Evolutionary conservation across 2,113 vertebrate genomes (phyloP).

Genomic region (Ondatra zibethicus): DNA sequence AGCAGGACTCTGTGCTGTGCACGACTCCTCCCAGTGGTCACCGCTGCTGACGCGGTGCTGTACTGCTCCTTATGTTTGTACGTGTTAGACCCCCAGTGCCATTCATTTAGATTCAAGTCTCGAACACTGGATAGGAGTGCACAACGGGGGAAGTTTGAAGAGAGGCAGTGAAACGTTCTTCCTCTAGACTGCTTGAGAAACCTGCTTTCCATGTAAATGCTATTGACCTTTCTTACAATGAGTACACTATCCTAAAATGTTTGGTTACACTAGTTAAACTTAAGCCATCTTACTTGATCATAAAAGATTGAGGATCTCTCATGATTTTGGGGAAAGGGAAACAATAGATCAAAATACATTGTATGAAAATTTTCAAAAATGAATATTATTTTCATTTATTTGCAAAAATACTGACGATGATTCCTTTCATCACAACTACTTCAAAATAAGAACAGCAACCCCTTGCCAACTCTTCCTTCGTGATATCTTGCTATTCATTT

Average conservation of each 20-base stretch:
- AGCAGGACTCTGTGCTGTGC: conserved; percentile 65
- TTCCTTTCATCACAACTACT: not conserved
- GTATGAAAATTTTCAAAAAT: not conserved
- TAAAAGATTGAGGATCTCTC: not conserved
- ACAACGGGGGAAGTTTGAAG: conserved; percentile 47
- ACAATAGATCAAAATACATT: not conserved
- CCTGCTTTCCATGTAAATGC: not conserved
- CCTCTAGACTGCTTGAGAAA: conserved; percentile 35
- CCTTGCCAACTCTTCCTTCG: not conserved
- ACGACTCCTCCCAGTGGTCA: conserved; percentile 54
- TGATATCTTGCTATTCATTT: not conserved
- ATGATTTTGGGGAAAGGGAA: too few species aligned
- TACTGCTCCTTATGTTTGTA: conserved; percentile 55
- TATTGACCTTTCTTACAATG: not conserved
- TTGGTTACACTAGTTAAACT: not conserved
- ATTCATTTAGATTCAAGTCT: conserved; percentile 66
- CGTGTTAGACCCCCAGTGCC: conserved; percentile 35
- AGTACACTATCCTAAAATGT: conserved; percentile 7
- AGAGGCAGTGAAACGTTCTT: not conserved
- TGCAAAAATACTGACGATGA: not conserved
- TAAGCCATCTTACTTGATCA: conserved; percentile 19
- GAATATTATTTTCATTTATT: conserved; percentile 15
- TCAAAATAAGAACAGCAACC: not conserved
- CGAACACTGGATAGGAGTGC: conserved; percentile 36
- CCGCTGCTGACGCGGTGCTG: conserved; percentile 45